Conservation (phyloP, 2,888 invertebrate genomes). For the Poecilus cupreus region DNA sequence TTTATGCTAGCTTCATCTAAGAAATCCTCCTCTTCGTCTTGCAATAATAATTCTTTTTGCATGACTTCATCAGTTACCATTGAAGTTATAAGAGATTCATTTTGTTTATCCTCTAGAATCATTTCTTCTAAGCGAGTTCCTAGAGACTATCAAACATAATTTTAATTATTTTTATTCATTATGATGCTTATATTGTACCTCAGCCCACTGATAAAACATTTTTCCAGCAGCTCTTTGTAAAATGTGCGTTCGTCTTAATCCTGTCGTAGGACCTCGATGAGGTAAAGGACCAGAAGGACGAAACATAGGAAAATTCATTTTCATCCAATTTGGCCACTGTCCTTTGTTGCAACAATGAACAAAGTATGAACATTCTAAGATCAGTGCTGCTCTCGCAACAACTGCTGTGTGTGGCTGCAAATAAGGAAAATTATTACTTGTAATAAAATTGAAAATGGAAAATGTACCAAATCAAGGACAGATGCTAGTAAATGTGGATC, state of each 20-base stretch:
- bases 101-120: conserved; percentile 85
- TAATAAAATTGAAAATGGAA: background rate
- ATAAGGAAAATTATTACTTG: conserved; percentile 40
- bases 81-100: conserved; percentile 80
- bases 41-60: conserved; percentile 85
- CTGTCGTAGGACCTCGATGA: conserved; percentile 73
- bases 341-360: conserved; percentile 99
- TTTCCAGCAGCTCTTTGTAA: conserved; percentile 94
- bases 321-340: conserved; percentile 99
- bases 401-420: conserved; percentile 93
- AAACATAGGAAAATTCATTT: conserved; percentile 86
- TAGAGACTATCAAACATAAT: conserved; percentile 76
- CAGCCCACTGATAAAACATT: conserved; percentile 98
- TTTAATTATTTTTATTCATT: conserved; percentile 38
- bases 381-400: conserved; percentile 91
- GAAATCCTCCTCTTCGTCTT: conserved; percentile 97
- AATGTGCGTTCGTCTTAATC: conserved; percentile 80
- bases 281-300: conserved; percentile 80
- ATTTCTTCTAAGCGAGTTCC: conserved; percentile 94
- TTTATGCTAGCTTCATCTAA: conserved; percentile 87
- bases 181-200: conserved; percentile 75
- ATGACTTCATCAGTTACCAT: conserved; percentile 85
- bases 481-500: conserved; percentile 97
- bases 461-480: conserved; percentile 88
- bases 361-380: conserved; percentile 96